Percentiles rank a stretch among this genome's conserved stretches.
phyloP scores from a whole-genome alignment of 2,888 invertebrate genomes.

The Adelognathus sp. region DNA sequence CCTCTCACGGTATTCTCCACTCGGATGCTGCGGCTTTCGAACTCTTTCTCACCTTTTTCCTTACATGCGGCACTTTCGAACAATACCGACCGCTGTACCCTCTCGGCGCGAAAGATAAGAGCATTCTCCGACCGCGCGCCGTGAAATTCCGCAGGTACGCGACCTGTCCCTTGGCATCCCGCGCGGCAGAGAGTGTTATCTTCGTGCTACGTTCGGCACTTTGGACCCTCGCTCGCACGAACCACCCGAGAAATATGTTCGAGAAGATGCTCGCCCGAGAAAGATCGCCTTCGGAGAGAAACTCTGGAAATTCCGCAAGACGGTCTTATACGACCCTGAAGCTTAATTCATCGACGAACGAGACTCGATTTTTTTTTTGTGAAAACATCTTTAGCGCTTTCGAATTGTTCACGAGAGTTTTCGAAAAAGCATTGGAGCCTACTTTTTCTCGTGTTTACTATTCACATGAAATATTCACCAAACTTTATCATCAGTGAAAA shows the following conservation, averaged over 20 bases:
- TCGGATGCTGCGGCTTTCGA: slow-evolving; percentile 26
- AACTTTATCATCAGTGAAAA: neutral
- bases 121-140: slow-evolving; percentile 33
- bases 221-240: slow-evolving; percentile 59
- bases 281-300: slow-evolving; percentile 51
- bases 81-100: slow-evolving; percentile 47
- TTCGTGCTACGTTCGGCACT: slow-evolving; percentile 66
- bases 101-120: slow-evolving; percentile 41
- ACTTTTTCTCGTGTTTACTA: neutral
- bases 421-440: too few relatives aligned
- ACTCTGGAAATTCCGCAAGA: slow-evolving; percentile 55
- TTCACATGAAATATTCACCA: too few relatives aligned
- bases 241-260: slow-evolving; percentile 66
- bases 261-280: slow-evolving; percentile 54
- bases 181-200: slow-evolving; percentile 54
- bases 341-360: neutral
- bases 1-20: neutral
- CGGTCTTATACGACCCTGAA: neutral
- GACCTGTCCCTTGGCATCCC: slow-evolving; percentile 53
- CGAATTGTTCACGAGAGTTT: too few relatives aligned
- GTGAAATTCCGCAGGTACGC: slow-evolving; percentile 54
- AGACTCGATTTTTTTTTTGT: neutral
- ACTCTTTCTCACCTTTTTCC: slow-evolving; percentile 10
- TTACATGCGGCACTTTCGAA: slow-evolving; percentile 34
- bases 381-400: too few relatives aligned